Conservation (phyloP, 2,797 vertebrate genomes). For the Hirundo rustica region DNA sequence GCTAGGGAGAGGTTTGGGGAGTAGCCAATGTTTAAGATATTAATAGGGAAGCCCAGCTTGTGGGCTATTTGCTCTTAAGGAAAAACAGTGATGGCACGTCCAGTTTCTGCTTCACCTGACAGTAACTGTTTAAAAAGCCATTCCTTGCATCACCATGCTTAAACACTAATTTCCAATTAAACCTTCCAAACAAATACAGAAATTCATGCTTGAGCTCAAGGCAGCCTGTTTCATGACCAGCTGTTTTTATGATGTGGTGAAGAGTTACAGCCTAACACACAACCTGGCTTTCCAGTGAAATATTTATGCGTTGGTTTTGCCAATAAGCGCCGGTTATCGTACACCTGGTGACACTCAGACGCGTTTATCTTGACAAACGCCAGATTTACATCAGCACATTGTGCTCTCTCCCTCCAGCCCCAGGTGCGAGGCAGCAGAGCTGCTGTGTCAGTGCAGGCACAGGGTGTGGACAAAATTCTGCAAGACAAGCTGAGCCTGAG, state of each 20-base stretch:
- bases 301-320: not conserved
- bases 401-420: not conserved
- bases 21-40: fast-evolving
- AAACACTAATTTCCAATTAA: not conserved
- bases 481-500: not conserved
- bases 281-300: not conserved
- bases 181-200: not conserved
- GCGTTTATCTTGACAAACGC: not conserved
- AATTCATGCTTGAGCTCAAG: not conserved
- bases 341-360: not conserved
- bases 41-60: too few species aligned
- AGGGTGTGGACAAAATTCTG: not conserved
- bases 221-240: not conserved
- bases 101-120: not conserved
- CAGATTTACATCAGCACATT: fast-evolving
- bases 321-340: fast-evolving
- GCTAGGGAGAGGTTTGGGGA: too few species aligned
- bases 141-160: fast-evolving
- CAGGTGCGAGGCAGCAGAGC: not conserved
- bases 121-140: fast-evolving
- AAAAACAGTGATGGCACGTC: fast-evolving
- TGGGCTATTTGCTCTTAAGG: fast-evolving
- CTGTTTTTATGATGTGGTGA: not conserved
- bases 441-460: not conserved
- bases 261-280: not conserved